Percentiles rank a stretch among this genome's conserved stretches.
Conservation (phyloP, 37 sponge, comb jelly and placozoan genomes). For the Lycopodina hypogea region DNA sequence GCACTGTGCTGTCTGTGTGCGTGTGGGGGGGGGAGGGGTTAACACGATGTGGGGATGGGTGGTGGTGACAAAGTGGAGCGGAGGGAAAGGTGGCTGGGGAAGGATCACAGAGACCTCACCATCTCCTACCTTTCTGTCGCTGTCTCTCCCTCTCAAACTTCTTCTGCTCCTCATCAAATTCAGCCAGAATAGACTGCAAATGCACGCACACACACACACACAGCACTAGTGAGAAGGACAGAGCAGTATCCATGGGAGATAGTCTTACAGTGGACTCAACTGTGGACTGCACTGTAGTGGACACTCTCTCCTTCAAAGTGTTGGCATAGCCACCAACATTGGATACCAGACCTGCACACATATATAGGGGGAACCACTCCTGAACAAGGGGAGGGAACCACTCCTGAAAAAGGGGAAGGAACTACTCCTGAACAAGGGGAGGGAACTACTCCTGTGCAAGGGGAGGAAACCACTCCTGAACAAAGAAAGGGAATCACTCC, state of each 20-base stretch:
- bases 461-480: too few relatives aligned
- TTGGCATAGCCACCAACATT: constrained; percentile 51
- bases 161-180: constrained; percentile 81
- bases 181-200: constrained; percentile 51
- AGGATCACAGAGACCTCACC: not conserved
- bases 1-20: constrained; percentile 69
- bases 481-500: too few relatives aligned
- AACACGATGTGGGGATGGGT: too few relatives aligned
- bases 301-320: constrained; percentile 45
- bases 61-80: not conserved
- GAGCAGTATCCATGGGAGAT: not conserved
- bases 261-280: not conserved
- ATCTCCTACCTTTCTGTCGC: constrained; percentile 46
- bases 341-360: constrained; percentile 16
- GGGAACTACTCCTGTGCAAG: too few relatives aligned
- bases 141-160: constrained; percentile 66
- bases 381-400: too few relatives aligned
- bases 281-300: constrained; percentile 23
- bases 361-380: too few relatives aligned
- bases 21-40: too few relatives aligned
- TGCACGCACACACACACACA: constrained; percentile 10
- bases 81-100: not conserved
- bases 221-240: not conserved
- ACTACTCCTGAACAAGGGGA: too few relatives aligned
- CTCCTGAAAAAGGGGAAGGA: too few relatives aligned